Evolutionary conservation across 2,888 invertebrate species (phyloP), one percentile per base, ranked within the genome.

Genomic region (Elegia similella): DNA sequence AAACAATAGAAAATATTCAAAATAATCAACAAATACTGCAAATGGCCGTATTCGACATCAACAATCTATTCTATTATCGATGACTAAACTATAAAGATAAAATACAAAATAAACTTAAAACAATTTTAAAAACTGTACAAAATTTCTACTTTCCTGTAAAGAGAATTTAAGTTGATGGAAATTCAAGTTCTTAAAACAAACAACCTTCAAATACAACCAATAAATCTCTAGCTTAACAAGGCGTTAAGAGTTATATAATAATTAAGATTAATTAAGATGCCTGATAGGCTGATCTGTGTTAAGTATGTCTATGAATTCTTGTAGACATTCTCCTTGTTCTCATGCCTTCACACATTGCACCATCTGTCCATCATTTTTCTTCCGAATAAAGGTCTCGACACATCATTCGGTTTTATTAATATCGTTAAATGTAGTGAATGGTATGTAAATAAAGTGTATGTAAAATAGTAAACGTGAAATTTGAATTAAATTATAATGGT

Each of bases 291-390:
- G 3, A 38, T 34, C 12, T 29, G 17, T 17, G 38, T 38, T 38
- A 50, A 34, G 50, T 32, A 38, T 34, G 50, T 17, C 17, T 50
- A 34, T 12, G 17, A 50, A 38, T 50, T 50, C 17, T 16, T 12
- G 34, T 34, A 50, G 50, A 34, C 50, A 50, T 50, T 50, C 34
- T 34, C 10, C 12, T 10, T 8, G 10, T 15, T 15, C 32, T 32
- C 17, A 23, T 48, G 34, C 50, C 50, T 50, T 50, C 17, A 13
- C 50, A 50, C 16, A 17, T 17, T 34, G 34, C 34, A 50, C 34
- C 50, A 34, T 50, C 50, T 34, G 34, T 50, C 50, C 10, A 17
- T 48, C 48, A 32, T 12, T 34, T 12, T 50, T 50, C 17, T 16
- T 32, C 10, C n/a, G 12, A 38, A 5, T 50, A 17, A 50, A 34